Evolutionary conservation across 2,797 vertebrate species (phyloP).

Genomic region (Pangasius djambal): DNA sequence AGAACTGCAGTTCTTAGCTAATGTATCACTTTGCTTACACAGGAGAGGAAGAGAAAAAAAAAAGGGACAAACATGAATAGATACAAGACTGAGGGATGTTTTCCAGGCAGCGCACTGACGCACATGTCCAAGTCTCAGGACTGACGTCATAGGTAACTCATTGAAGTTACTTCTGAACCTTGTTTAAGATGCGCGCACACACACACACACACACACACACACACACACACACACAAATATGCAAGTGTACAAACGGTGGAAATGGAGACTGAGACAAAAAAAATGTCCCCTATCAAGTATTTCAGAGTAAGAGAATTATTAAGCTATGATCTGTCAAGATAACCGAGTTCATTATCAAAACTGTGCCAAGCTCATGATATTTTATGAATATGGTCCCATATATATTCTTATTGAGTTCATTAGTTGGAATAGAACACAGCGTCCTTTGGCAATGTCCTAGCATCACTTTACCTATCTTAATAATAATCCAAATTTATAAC

Average conservation of each 20-base stretch:
- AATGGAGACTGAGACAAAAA: not conserved
- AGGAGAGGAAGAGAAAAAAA: not conserved
- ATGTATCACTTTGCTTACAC: slow-evolving; percentile 53
- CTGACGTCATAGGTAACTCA: not conserved
- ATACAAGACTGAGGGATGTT: not conserved
- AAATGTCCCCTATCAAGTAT: not conserved
- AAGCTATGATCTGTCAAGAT: not conserved
- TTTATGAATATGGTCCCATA: not conserved
- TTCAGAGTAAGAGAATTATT: not conserved
- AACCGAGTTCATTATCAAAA: not conserved
- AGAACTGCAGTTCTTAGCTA: slow-evolving; percentile 39
- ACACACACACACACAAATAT: not conserved
- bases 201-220: not conserved
- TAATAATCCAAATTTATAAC: not conserved
- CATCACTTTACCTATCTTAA: no score
- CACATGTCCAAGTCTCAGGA: not conserved
- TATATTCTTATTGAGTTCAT: not conserved
- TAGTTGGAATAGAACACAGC: not conserved
- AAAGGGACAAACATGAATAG: not conserved
- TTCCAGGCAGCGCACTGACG: slow-evolving; percentile 7
- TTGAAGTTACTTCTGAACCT: not conserved
- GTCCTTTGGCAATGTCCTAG: not conserved
- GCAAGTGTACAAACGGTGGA: not conserved
- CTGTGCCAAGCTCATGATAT: not conserved
- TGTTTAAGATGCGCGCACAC: not conserved